A percentile compares a stretch with the other conserved stretches of the same genome.
Conservation (phyloP, 2,888 invertebrate genomes). For the Micoletzkya japonica region DNA sequence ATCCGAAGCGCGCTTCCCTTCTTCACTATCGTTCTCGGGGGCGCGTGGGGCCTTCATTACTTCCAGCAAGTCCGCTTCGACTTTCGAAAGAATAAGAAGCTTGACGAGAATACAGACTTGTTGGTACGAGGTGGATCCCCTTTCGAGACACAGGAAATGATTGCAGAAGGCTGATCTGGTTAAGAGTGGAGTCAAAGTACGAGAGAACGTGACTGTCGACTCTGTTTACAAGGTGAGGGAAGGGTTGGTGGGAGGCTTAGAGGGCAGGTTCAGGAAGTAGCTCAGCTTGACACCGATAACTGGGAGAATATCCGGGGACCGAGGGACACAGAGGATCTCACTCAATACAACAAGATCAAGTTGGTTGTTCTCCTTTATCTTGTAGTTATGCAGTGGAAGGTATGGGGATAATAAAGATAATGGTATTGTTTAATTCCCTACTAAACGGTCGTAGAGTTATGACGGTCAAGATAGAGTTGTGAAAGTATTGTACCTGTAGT, state of each 20-base stretch:
- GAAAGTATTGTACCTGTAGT: background rate
- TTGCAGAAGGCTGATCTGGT: conserved; percentile 43
- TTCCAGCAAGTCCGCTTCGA: conserved; percentile 60
- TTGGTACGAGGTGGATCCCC: conserved; percentile 37
- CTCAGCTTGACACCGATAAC: conserved; percentile 53
- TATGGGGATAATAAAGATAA: too few relatives aligned
- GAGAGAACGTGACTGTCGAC: conserved; percentile 52
- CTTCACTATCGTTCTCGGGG: conserved; percentile 54
- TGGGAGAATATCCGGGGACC: conserved; percentile 63
- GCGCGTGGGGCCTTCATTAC: conserved; percentile 56
- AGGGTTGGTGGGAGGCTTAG: background rate
- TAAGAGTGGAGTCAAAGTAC: conserved; percentile 45
- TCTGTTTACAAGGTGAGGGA: conserved; percentile 46
- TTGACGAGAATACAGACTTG: conserved; percentile 46
- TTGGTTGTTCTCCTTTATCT: conserved; percentile 19
- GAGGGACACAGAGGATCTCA: conserved; percentile 54
- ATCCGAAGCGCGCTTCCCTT: conserved; percentile 52
- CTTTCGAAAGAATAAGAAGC: conserved; percentile 47
- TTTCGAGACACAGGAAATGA: background rate
- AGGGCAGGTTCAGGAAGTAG: conserved; percentile 43
- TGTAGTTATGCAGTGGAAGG: background rate
- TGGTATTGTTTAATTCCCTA: too few relatives aligned
- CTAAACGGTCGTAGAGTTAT: too few relatives aligned
- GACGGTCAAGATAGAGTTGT: too few relatives aligned
- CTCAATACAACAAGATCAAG: conserved; percentile 46